Percentiles rank a stretch among this genome's conserved stretches.
Conservation (phyloP, 1,140 invertebrate species). For the Trachymyrmex septentrionalis region DNA sequence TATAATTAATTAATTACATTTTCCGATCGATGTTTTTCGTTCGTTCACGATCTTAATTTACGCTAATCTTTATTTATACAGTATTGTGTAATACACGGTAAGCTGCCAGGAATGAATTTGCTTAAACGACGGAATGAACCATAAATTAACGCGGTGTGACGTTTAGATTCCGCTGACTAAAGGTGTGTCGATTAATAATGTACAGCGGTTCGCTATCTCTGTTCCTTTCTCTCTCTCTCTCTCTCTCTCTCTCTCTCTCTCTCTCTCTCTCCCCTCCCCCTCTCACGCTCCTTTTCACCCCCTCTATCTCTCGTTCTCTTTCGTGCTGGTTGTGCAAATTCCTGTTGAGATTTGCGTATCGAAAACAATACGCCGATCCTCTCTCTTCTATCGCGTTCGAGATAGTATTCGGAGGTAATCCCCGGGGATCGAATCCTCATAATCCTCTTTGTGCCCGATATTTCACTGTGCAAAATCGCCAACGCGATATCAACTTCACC, state of each 20-base stretch:
- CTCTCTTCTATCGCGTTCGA: constrained; percentile 38
- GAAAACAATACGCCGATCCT: constrained; percentile 62
- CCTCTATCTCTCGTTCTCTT: background rate
- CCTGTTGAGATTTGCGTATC: constrained; percentile 62
- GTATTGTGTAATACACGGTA: constrained; percentile 46
- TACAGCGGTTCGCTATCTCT: constrained; percentile 50
- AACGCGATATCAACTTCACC: constrained; percentile 65
- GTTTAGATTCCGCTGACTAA: constrained; percentile 64
- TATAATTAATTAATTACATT: constrained; percentile 52
- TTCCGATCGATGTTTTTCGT: background rate
- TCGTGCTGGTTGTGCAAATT: constrained; percentile 40
- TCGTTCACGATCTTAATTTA: constrained; percentile 44
- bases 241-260: background rate
- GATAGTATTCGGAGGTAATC: constrained; percentile 73
- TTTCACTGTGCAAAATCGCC: constrained; percentile 71
- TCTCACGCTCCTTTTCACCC: background rate
- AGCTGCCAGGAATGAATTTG: constrained; percentile 64
- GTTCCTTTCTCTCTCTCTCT: background rate
- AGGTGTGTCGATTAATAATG: constrained; percentile 64
- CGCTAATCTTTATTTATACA: constrained; percentile 53
- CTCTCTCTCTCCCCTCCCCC: background rate
- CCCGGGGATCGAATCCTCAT: constrained; percentile 71
- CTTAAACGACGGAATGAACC: constrained; percentile 64
- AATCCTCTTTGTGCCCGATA: constrained; percentile 75
- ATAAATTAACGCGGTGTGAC: constrained; percentile 62